phyloP scores from a whole-genome alignment of 2,113 vertebrate genomes.

The Okapia johnstoni region DNA sequence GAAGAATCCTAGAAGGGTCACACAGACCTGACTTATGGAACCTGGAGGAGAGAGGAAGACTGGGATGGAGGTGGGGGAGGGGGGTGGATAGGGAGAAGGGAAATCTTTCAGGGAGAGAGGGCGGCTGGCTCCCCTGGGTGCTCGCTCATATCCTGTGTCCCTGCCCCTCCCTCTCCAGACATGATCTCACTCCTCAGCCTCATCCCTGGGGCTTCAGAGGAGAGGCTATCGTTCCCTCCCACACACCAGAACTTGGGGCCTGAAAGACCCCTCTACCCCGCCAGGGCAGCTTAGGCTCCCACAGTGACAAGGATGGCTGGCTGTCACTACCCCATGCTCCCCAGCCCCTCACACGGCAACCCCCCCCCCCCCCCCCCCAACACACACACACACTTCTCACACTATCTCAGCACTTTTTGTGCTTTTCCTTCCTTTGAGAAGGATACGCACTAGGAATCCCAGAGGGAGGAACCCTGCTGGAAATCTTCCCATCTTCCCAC shows the following conservation, averaged over 20 bases:
- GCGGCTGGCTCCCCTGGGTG: background rate
- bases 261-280: background rate
- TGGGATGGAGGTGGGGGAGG: background rate
- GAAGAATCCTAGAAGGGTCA: background rate
- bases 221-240: slow-evolving; percentile 18
- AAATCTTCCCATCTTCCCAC: background rate
- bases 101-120: background rate
- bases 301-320: background rate
- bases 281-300: background rate
- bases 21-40: background rate
- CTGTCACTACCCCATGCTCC: background rate
- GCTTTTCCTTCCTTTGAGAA: background rate
- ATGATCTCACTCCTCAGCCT: slow-evolving; percentile 36
- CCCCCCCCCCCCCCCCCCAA: accelerated
- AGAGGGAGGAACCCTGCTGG: background rate
- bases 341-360: background rate
- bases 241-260: background rate
- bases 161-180: background rate
- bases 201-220: background rate
- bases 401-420: background rate
- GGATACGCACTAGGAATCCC: background rate
- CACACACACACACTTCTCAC: background rate
- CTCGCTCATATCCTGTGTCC: slow-evolving; percentile 24
- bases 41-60: background rate
- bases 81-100: background rate